Percentiles rank a stretch among this genome's conserved stretches.
Evolutionary conservation across 2,797 vertebrate genomes (phyloP).

Genomic region (Echiichthys vipera): DNA sequence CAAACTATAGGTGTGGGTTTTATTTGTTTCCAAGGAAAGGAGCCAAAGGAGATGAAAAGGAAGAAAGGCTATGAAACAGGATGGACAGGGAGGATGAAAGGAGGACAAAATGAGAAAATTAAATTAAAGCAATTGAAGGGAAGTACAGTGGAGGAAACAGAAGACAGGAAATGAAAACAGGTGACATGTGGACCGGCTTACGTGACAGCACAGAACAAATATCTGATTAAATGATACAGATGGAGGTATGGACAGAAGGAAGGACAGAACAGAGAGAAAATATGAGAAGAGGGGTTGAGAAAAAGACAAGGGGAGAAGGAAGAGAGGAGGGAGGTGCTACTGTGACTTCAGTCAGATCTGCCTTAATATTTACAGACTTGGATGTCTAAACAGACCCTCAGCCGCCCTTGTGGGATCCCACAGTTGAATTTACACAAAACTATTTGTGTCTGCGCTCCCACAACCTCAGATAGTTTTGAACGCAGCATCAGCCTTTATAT

Average conservation of each 20-base stretch:
- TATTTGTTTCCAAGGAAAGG: not conserved
- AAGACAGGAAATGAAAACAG: constrained; percentile 7
- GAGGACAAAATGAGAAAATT: not conserved
- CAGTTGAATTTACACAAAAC: constrained; percentile 33
- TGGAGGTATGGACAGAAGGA: constrained; percentile 1
- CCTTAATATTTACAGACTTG: constrained; percentile 50
- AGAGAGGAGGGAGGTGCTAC: not conserved
- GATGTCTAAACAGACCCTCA: constrained; percentile 36
- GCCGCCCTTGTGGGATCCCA: constrained; percentile 26
- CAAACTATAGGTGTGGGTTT: not conserved
- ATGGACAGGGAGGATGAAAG: not conserved
- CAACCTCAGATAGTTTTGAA: constrained; percentile 20
- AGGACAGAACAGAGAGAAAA: not conserved
- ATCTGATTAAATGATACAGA: constrained; percentile 15
- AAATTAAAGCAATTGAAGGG: not conserved
- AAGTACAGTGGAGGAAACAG: not conserved
- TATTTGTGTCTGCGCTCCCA: constrained; percentile 10
- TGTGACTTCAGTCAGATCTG: not conserved
- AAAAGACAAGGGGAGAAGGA: not conserved
- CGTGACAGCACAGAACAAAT: not conserved
- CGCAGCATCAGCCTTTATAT: constrained; percentile 20
- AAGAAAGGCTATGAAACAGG: not conserved
- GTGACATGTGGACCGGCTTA: constrained; percentile 2
- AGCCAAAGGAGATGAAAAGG: not conserved
- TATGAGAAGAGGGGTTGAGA: not conserved